A percentile compares a stretch with the other conserved stretches of the same genome.
Conservation (phyloP, 2,888 invertebrate species). For the Linnaemya tessellans region DNA sequence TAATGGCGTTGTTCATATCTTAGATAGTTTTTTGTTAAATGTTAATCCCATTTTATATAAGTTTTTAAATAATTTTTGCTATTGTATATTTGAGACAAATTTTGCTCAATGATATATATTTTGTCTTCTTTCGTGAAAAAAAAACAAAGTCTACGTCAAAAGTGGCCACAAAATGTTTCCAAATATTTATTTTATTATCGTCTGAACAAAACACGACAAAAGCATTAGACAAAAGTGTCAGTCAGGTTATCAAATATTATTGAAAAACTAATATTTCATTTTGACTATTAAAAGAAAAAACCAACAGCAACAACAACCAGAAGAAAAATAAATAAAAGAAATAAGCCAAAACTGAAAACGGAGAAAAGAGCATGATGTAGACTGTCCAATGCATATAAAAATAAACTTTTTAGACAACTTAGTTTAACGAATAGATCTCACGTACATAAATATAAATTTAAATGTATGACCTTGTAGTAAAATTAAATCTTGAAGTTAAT, state of each 20-base stretch:
- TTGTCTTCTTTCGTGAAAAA: background rate
- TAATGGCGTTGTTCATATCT: background rate
- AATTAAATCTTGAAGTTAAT: conserved; percentile 26
- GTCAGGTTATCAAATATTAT: conserved; percentile 78
- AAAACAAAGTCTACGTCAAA: conserved; percentile 10
- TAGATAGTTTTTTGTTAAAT: too few species aligned
- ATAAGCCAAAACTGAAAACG: conserved; percentile 21
- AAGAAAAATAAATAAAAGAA: conserved; percentile 1
- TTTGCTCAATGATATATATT: background rate
- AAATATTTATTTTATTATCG: conserved; percentile 58
- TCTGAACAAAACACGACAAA: conserved; percentile 70
- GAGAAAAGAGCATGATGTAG: conserved; percentile 36
- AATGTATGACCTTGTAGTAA: conserved; percentile 42
- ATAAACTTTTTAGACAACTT: conserved; percentile 50
- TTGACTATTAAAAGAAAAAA: conserved; percentile 77
- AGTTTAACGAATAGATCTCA: conserved; percentile 2
- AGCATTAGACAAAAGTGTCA: conserved; percentile 76
- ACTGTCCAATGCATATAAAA: conserved; percentile 3
- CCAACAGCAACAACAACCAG: conserved; percentile 1
- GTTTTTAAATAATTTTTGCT: background rate
- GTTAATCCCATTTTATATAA: background rate
- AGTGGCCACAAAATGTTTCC: conserved; percentile 42
- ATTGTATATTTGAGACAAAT: conserved; percentile 17
- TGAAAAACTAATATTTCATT: conserved; percentile 80
- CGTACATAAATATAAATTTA: conserved; percentile 27